Conservation (phyloP, 2,113 vertebrate species). For the Nematolebias whitei region DNA sequence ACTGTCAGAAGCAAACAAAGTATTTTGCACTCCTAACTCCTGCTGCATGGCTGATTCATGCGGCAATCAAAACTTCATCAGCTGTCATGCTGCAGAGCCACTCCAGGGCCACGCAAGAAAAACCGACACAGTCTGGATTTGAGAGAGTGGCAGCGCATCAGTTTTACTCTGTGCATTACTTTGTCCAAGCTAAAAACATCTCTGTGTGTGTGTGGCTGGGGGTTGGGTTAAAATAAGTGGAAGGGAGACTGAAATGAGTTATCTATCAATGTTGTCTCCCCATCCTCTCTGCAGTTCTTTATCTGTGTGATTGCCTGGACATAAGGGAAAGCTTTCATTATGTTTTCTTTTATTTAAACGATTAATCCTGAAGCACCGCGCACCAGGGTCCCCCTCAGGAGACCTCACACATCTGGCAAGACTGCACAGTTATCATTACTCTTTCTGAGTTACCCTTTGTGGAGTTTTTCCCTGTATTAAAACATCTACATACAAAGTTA, state of each 20-base stretch:
- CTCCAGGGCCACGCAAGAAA: slow-evolving; percentile 2
- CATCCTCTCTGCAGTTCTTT: slow-evolving; percentile 9
- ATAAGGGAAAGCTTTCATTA: slow-evolving; percentile 69
- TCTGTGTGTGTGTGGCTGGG: slow-evolving; percentile 4
- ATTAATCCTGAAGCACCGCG: slow-evolving; percentile 68
- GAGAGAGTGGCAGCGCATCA: slow-evolving; percentile 61
- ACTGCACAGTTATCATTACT: slow-evolving; percentile 29
- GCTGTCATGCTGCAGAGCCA: slow-evolving; percentile 2
- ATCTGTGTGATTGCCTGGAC: slow-evolving; percentile 58
- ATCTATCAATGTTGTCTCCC: slow-evolving; percentile 49
- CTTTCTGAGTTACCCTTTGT: slow-evolving; percentile 35
- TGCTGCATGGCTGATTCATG: slow-evolving; percentile 59
- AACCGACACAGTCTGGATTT: slow-evolving; percentile 41
- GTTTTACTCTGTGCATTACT: slow-evolving; percentile 51
- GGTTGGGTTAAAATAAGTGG: slow-evolving; percentile 1
- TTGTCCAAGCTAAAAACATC: slow-evolving; percentile 45
- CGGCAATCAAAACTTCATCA: slow-evolving; percentile 53
- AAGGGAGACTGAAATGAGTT: slow-evolving; percentile 25
- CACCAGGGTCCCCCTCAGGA: slow-evolving; percentile 53
- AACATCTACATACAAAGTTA: neutral
- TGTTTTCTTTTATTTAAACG: slow-evolving; percentile 69
- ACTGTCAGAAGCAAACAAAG: slow-evolving; percentile 1
- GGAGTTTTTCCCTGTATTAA: slow-evolving; percentile 9
- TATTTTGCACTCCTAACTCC: slow-evolving; percentile 35
- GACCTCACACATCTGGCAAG: slow-evolving; percentile 65